A percentile compares a stretch with the other conserved stretches of the same genome.
These are phyloP conservation scores for Mamestra configurata DNA, from an alignment of 1,140 invertebrate species.

Conservation along the genomic window DNA sequence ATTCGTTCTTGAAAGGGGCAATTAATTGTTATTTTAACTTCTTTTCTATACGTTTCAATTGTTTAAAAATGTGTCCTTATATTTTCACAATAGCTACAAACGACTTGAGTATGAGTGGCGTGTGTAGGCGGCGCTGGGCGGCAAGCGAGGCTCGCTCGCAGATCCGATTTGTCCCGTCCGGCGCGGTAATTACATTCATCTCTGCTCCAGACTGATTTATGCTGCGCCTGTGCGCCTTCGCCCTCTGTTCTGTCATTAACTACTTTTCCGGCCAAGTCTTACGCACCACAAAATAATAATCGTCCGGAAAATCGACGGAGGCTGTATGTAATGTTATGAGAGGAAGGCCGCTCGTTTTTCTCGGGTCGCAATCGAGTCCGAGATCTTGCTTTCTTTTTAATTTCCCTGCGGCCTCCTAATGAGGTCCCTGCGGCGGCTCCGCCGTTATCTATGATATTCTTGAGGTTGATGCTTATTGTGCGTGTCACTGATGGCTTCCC, in stretches of 20 bases:
- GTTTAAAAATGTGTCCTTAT: too few relatives aligned
- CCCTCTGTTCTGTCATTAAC: slow-evolving; percentile 71
- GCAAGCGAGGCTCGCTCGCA: slow-evolving; percentile 52
- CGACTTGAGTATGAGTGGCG: not conserved
- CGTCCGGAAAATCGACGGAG: slow-evolving; percentile 86
- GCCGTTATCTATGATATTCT: slow-evolving; percentile 88
- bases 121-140: slow-evolving; percentile 32
- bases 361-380: slow-evolving; percentile 85
- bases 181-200: slow-evolving; percentile 70
- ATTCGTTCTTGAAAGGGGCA: slow-evolving; percentile 80
- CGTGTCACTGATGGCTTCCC: slow-evolving; percentile 87
- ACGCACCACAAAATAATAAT: slow-evolving; percentile 89
- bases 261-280: slow-evolving; percentile 80
- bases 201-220: slow-evolving; percentile 71
- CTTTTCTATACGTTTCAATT: slow-evolving; percentile 51
- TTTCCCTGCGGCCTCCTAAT: slow-evolving; percentile 88
- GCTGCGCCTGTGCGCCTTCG: slow-evolving; percentile 58
- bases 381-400: slow-evolving; percentile 88
- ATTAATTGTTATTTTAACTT: slow-evolving; percentile 72
- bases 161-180: slow-evolving; percentile 62
- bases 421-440: slow-evolving; percentile 81
- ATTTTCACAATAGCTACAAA: not conserved
- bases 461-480: slow-evolving; percentile 88
- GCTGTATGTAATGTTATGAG: slow-evolving; percentile 88
- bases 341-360: slow-evolving; percentile 83